Evolutionary conservation across 2,113 vertebrate species (phyloP), one percentile per base, ranked within the genome.

Genomic region (Acrocephalus kingi): DNA sequence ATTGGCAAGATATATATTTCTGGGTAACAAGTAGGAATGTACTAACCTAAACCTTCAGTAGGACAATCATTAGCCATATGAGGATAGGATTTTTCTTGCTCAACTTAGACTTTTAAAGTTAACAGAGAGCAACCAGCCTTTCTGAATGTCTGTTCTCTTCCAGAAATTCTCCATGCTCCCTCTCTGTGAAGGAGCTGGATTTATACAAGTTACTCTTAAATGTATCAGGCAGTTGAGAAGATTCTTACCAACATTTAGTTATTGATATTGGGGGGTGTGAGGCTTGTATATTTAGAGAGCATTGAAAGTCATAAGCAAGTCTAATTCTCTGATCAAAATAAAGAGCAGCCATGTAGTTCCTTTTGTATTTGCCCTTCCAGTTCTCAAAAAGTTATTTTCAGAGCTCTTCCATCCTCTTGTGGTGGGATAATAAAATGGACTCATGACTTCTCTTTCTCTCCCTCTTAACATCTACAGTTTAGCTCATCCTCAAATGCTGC

Each of bases 361-460:
- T 69, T 79, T 84, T 45, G 11, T 58, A 83, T 89, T 91, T 96
- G 63, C 46, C 74, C 71, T 83, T 79, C 31, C 33, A 58, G 30
- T 20, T 84, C 67, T 22, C 16, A 8, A 58, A 72, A 78, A 76
- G n/a, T 58, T 93, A 89, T 95, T 91, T 93, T 91, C 89, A 96
- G 82, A 89, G n/a, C 63, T 76, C 91, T 96, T 96, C 81, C 51
- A 95, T 96, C 81, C 89, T 95, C 93, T 94, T 93, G 81, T 93
- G 87, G 81, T 93, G 62, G 89, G 84, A 82, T 84, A 93, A 93
- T 66, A 94, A 94, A 96, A 89, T 35, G 14, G 39, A 85, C 92
- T 69, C 17, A 25, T 25, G 24, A 46, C 48, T 94, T 78, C 13
- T 64, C 25, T 66, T 88, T 37, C 11, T 66, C 17, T 87, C 6